Evolutionary conservation across 2,797 vertebrate genomes (phyloP), one percentile per base, ranked within the genome.

Genomic region (Malacoctenus gilli): DNA sequence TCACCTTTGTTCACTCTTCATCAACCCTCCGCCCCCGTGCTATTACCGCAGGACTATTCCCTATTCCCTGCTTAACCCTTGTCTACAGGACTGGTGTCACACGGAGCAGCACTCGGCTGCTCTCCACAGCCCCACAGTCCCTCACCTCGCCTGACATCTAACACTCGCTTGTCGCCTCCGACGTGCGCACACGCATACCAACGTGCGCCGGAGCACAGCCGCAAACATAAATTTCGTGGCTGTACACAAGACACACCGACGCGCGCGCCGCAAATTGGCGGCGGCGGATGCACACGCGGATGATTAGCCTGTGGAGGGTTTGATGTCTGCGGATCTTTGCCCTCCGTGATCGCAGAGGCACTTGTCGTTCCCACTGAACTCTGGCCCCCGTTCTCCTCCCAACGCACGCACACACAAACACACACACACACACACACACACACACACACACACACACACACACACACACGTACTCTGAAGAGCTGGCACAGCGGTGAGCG

Each of bases 1-100:
- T 86, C 88, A 89, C 88, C 89, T 90, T 87, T 89, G 88, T 89
- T 89, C 88, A 89, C 86, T 85, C 87, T 86, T 89, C 88, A 88
- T 89, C 87, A 89, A 87, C 80, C 84, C 87, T 79, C 83, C 85
- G 43, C 85, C 84, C 87, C 84, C 79, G 73, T 51, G 79, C 83
- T 85, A 87, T 88, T 87, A 89, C 86, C 87, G 70, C 84, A 85
- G 79, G 77, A 85, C 85, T 85, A 83, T 79, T 87, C 85, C 83
- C 86, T 80, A 84, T 87, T 87, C 87, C 80, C 88, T 85, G 84
- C 83, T 89, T 89, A 89, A 89, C 84, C 88, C 83, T 85, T 80
- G 86, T 86, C 81, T 88, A 83, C 80, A 84, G 81, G 80, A 74
- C 79, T 54, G 59, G 77, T 87, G 83, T 90, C 83, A 87, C 72